Evolutionary conservation across 2,113 vertebrate genomes (phyloP).

Genomic region (Lutjanus erythropterus): DNA sequence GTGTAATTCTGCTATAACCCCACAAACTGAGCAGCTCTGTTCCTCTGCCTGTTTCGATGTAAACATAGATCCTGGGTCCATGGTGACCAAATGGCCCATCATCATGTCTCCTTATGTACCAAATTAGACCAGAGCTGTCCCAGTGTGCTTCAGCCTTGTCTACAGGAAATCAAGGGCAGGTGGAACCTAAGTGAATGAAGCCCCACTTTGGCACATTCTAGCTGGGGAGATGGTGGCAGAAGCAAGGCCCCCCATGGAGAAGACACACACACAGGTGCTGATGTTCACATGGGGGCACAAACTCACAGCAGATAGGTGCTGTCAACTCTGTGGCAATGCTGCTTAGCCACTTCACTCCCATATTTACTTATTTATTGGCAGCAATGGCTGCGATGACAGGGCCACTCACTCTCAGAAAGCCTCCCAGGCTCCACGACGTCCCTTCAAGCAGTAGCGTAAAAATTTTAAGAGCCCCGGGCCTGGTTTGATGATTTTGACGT

Average conservation of each 20-base stretch:
- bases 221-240: conserved; percentile 66
- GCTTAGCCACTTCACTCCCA: conserved; percentile 61
- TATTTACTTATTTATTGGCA: conserved; percentile 83
- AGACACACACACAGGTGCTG: conserved; percentile 50
- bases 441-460: conserved; percentile 75
- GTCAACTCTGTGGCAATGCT: conserved; percentile 66
- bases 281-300: conserved; percentile 52
- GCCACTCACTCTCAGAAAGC: conserved; percentile 80
- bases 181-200: conserved; percentile 80
- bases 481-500: conserved; percentile 80
- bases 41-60: conserved; percentile 36
- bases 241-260: conserved; percentile 58
- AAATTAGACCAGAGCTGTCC: conserved; percentile 77
- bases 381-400: conserved; percentile 78
- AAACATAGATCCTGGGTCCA: conserved; percentile 48
- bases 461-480: conserved; percentile 80
- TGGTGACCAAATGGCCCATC: conserved; percentile 77
- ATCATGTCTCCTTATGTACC: conserved; percentile 66
- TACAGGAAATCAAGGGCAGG: conserved; percentile 82
- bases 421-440: conserved; percentile 68
- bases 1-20: conserved; percentile 9
- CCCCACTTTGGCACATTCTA: conserved; percentile 78
- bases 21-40: conserved; percentile 26
- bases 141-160: conserved; percentile 76
- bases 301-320: conserved; percentile 48